phyloP scores from a whole-genome alignment of 2,888 invertebrate species.

The Galeruca laticollis region DNA sequence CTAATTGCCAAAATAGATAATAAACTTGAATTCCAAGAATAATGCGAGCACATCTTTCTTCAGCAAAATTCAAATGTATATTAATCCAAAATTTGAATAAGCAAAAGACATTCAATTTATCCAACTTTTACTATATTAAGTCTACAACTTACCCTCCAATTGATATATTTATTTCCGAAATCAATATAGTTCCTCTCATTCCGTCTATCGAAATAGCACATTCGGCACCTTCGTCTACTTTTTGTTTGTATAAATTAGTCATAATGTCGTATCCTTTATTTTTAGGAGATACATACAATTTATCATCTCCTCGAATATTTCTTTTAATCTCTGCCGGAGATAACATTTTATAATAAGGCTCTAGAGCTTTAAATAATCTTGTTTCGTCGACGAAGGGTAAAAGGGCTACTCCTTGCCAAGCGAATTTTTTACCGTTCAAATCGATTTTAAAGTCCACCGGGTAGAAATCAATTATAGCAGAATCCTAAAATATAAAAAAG shows the following conservation, averaged over 20 bases:
- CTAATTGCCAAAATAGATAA: too few relatives aligned
- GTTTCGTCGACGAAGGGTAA: slow-evolving; percentile 97
- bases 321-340: slow-evolving; percentile 88
- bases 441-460: slow-evolving; percentile 98
- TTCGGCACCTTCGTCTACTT: slow-evolving; percentile 67
- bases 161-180: slow-evolving; percentile 78
- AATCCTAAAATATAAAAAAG: slow-evolving; percentile 72
- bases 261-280: slow-evolving; percentile 81
- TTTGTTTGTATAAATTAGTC: slow-evolving; percentile 76
- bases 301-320: slow-evolving; percentile 89
- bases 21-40: too few relatives aligned
- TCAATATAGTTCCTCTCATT: slow-evolving; percentile 83
- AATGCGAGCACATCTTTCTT: too few relatives aligned
- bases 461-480: slow-evolving; percentile 98
- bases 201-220: slow-evolving; percentile 81
- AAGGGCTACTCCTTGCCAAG: slow-evolving; percentile 99
- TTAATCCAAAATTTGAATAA: too few relatives aligned
- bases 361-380: slow-evolving; percentile 85
- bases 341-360: slow-evolving; percentile 82
- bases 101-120: too few relatives aligned
- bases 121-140: too few relatives aligned
- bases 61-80: too few relatives aligned
- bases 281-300: slow-evolving; percentile 84
- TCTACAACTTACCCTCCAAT: slow-evolving; percentile 73
- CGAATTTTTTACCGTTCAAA: slow-evolving; percentile 98